Percentiles rank a stretch among this genome's conserved stretches.
Conservation (phyloP, 2,113 vertebrate genomes). For the Colinus virginianus region DNA sequence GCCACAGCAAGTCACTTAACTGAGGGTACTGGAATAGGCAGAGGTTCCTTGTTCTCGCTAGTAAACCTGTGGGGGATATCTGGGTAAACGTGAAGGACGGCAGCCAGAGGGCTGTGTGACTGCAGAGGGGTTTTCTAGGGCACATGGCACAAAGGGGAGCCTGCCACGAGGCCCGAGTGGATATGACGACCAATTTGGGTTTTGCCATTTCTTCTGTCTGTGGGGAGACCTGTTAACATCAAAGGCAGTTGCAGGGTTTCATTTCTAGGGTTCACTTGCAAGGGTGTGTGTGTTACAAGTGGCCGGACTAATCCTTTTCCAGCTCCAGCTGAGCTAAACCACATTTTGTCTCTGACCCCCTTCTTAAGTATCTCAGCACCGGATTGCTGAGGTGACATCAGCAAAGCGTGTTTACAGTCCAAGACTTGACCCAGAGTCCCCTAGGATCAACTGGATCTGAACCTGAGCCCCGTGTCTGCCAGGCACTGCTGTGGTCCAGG, state of each 20-base stretch:
- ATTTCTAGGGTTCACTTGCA: background rate
- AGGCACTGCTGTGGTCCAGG: background rate
- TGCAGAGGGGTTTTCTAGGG: background rate
- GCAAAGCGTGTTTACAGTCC: background rate
- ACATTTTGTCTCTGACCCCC: fast-evolving
- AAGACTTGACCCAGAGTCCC: background rate
- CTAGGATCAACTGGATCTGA: background rate
- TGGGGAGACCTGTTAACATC: background rate
- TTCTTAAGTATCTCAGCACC: background rate
- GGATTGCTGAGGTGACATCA: background rate
- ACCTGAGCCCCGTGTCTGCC: background rate
- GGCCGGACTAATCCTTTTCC: background rate
- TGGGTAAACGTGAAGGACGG: background rate
- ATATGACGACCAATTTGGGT: background rate
- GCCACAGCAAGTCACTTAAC: slow-evolving; percentile 35
- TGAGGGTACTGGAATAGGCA: slow-evolving; percentile 55
- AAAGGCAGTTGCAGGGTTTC: background rate
- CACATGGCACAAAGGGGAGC: background rate
- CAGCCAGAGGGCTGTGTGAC: background rate
- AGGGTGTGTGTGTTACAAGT: background rate
- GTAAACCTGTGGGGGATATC: background rate
- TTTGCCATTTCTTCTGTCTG: background rate
- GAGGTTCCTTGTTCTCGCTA: slow-evolving; percentile 53
- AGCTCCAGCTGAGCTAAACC: background rate
- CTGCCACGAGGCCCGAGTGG: background rate